These are phyloP conservation scores for Centropristis striata DNA, from an alignment of 2,113 vertebrate genomes.

Conservation along the genomic window DNA sequence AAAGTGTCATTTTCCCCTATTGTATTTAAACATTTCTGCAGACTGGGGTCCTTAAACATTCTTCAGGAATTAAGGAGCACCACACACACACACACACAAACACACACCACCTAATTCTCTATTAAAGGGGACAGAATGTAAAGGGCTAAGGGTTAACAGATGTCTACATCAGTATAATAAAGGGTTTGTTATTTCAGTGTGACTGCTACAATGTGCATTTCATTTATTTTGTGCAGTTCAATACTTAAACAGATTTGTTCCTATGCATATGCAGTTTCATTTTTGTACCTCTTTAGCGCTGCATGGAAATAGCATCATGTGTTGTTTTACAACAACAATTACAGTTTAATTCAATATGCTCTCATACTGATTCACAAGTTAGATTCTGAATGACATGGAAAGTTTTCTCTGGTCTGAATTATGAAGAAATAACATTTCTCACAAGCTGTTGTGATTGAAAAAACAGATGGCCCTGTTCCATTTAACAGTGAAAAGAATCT, in stretches of 20 bases:
- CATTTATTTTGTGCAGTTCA: neutral
- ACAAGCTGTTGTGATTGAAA: conserved; percentile 25
- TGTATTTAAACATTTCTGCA: no score
- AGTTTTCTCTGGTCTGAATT: conserved; percentile 1
- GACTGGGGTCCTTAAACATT: no score
- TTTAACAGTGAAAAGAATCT: neutral
- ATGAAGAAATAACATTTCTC: conserved; percentile 11
- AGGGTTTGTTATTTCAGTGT: no score
- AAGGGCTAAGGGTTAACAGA: no score
- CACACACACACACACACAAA: no score
- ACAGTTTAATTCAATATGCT: conserved; percentile 21
- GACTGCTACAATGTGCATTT: no score
- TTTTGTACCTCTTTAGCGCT: neutral
- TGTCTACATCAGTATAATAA: no score
- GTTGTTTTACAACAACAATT: neutral
- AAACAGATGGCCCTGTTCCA: conserved; percentile 13
- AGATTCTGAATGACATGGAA: neutral
- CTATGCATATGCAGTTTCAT: neutral
- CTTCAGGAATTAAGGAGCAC: no score
- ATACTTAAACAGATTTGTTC: neutral
- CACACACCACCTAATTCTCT: no score
- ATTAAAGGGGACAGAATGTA: no score
- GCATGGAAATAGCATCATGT: neutral
- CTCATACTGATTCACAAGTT: conserved; percentile 10
- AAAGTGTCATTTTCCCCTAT: no score